Evolutionary conservation across 2,888 invertebrate genomes (phyloP).

Genomic region (Chloroclystis v-ata): DNA sequence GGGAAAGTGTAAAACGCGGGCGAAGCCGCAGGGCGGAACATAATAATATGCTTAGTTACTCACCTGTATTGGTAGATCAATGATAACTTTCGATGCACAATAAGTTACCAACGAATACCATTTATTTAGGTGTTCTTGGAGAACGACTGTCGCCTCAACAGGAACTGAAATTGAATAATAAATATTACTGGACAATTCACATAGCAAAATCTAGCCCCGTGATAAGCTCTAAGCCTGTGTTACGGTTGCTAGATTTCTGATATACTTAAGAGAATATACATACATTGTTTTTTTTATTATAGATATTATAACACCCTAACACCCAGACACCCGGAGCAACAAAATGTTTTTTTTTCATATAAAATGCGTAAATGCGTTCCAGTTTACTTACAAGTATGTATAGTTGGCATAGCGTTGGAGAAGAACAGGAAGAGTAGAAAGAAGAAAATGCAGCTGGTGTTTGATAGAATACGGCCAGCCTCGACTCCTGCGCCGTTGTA

Average conservation of each 20-base stretch:
- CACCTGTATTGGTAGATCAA: constrained; percentile 87
- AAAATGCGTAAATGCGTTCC: no score
- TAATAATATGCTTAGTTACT: constrained; percentile 6
- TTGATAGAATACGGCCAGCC: constrained; percentile 72
- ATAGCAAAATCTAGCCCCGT: no score
- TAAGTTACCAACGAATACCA: constrained; percentile 87
- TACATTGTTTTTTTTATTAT: no score
- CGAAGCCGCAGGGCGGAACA: no score
- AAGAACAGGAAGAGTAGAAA: constrained; percentile 79
- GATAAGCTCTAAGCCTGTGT: no score
- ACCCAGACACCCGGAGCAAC: no score
- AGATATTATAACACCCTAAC: no score
- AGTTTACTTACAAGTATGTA: constrained; percentile 78
- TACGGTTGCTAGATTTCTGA: no score
- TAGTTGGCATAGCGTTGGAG: constrained; percentile 81
- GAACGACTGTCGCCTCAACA: constrained; percentile 83
- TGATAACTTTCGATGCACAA: constrained; percentile 84
- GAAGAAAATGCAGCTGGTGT: constrained; percentile 79
- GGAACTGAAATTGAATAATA: constrained; percentile 83
- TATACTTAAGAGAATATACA: no score
- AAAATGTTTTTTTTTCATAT: no score
- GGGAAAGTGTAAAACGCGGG: no score
- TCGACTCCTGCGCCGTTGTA: constrained; percentile 79
- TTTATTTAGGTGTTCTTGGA: constrained; percentile 86
- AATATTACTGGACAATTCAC: no score